Base-by-base conservation (phyloP, 2,888 invertebrate species). In the Caenorhabditis wallacei region DNA sequence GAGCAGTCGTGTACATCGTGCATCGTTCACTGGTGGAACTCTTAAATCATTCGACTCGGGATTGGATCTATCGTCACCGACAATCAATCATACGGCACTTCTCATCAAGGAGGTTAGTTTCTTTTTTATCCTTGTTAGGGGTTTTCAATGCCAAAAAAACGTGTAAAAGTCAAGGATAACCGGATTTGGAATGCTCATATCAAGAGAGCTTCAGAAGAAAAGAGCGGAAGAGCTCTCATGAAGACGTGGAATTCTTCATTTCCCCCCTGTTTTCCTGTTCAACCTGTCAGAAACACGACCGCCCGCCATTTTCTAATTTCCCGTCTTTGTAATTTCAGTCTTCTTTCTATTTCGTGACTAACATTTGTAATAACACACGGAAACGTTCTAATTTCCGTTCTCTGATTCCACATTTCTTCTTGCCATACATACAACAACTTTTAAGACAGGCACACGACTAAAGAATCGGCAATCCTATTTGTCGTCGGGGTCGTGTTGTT, bases 61-160 rank as follows among this genome's bases (percentile, higher is more conserved):
- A 13, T 71, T 88, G 7, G 88, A 86, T 61, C 59, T 88, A 26
- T 79, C 81, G 2, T 88, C 88, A 11, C 88, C 88, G 13, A 84
- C 86, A 7, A 86, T 86, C 61, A 82, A 79, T 54, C 82, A 84
- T 30, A 87, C 87, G 8, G 88, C 88, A 1, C 80, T 88, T 22
- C 81, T 88, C 59, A 88, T 88, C 54, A 85, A 83, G 53, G 88
- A 88, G 84, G 88, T 88, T 59, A 40, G 85, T 74, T 24, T 1
- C 0, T 57, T 61, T 75, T 48, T 20, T 5, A 3, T 5, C 1
- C 26, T 64, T 61, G 43, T 43, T 13, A 4, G 22, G 24, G 8
- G 2, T 46, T 61, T n/a, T n/a, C n/a, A 18, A 2, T 26, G 26
- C 64, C 35, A 35, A 35, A 35, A 35, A n/a, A n/a, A 66, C 37